Evolutionary conservation across 2,113 vertebrate species (phyloP), one percentile per base, ranked within the genome.

Genomic region (Scolopax mira): DNA sequence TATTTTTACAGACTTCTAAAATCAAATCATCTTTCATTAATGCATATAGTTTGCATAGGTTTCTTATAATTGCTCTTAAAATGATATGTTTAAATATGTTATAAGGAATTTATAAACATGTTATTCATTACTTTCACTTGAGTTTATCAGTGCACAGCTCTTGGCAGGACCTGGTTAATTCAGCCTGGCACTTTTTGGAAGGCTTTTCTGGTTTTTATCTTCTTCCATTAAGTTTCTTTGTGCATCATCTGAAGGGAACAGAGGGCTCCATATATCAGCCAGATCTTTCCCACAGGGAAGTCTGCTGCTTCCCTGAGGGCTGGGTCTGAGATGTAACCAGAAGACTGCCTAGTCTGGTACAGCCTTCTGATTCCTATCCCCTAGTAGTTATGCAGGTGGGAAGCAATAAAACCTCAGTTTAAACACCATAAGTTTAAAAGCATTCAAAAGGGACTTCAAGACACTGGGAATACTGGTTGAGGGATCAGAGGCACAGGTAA

Each of bases 181-280:
- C 46, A 60, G 4, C 11, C 7, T 66, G n/a, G 8, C 23, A 58
- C n/a, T 84, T 92, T 92, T 85, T 51, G 9, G 21, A 91, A 79
- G 11, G 11, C 8, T 81, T 79, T 55, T 79, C 30, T 92, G 33
- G 0, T 62, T 82, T 74, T 70, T 39, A 4, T 75, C 15, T 87
- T 81, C 33, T 79, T 39, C 10, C 0, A 1, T 51, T 46, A n/a
- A 24, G 6, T 0, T 1, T 21, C 79, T 66, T 39, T 10, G 22
- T 31, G 10, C 28, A 48, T 81, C 24, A 42, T 42, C 41, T 42
- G 41, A 42, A 42, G 41, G 41, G 41, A 42, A 42, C 41, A 42
- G 41, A 42, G 41, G 41, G 41, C 41, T 14, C 41, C 41, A 42
- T 42, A 42, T 42, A 15, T 42, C 15, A 15, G 41, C 41, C 12